Evolutionary conservation across 1,140 invertebrate genomes (phyloP).

Genomic region (Bombus fervidus): DNA sequence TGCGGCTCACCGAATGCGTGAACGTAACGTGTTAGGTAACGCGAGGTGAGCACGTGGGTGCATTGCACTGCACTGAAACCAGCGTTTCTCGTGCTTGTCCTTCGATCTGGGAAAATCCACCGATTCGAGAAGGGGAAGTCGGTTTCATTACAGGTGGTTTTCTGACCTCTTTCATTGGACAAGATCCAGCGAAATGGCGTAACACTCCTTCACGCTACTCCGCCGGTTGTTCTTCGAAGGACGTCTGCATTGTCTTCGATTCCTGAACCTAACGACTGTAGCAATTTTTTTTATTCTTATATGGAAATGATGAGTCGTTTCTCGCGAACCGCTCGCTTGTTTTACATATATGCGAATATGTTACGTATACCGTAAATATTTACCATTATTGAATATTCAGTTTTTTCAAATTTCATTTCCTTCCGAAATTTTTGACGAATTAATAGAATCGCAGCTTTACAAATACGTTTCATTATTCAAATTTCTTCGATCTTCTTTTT

Average conservation of each 20-base stretch:
- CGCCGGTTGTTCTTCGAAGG: background rate
- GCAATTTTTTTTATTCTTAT: no score
- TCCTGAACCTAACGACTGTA: background rate
- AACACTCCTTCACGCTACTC: slow-evolving; percentile 15
- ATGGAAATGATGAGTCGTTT: no score
- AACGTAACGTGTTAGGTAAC: background rate
- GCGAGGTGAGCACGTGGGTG: background rate
- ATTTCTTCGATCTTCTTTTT: no score
- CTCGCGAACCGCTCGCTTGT: background rate
- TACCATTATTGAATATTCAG: no score
- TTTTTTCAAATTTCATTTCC: no score
- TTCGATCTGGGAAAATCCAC: slow-evolving; percentile 61
- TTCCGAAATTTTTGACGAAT: no score
- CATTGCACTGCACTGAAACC: background rate
- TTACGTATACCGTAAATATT: no score
- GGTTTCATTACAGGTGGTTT: slow-evolving; percentile 16
- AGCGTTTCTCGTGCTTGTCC: slow-evolving; percentile 31
- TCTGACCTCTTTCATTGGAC: slow-evolving; percentile 47
- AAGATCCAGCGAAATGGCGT: slow-evolving; percentile 49
- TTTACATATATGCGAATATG: background rate
- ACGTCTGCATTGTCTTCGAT: background rate
- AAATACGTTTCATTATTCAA: no score
- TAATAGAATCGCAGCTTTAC: no score
- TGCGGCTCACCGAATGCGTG: background rate
- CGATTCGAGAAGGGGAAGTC: slow-evolving; percentile 13